Conservation (phyloP, 2,113 vertebrate genomes). For the Sinocyclocheilus grahami region DNA sequence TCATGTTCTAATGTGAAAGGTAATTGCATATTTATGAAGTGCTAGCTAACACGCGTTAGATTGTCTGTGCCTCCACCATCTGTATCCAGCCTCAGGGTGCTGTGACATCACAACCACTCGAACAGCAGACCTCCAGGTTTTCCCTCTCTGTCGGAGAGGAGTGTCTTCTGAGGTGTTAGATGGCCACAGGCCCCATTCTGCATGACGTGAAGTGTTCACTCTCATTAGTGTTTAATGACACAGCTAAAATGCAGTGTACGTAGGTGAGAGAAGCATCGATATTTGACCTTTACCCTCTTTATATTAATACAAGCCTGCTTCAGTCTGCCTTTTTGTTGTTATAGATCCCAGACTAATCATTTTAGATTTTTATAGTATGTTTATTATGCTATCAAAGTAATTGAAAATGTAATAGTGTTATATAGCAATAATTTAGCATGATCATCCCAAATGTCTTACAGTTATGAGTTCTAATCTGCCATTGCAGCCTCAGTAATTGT, state of each 20-base stretch:
- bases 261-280: neutral
- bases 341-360: neutral
- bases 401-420: neutral
- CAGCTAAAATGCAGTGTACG: neutral
- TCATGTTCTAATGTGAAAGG: neutral
- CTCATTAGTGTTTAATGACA: slow-evolving; percentile 18
- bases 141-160: slow-evolving; percentile 11
- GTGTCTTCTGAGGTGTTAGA: slow-evolving; percentile 15
- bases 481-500: neutral
- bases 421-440: slow-evolving; percentile 2
- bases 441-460: slow-evolving; percentile 1
- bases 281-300: slow-evolving; percentile 16
- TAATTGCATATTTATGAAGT: neutral
- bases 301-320: neutral
- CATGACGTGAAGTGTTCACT: slow-evolving; percentile 24
- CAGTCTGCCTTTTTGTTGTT: neutral
- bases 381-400: neutral
- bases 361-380: slow-evolving; percentile 12
- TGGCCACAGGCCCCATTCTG: neutral
- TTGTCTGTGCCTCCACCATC: neutral
- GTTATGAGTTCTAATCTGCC: neutral
- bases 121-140: slow-evolving; percentile 4
- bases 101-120: neutral
- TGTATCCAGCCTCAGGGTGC: slow-evolving; percentile 24
- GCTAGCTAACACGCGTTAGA: neutral